Base-by-base conservation (phyloP, 1,140 invertebrate genomes). In the Halesus radiatus region DNA sequence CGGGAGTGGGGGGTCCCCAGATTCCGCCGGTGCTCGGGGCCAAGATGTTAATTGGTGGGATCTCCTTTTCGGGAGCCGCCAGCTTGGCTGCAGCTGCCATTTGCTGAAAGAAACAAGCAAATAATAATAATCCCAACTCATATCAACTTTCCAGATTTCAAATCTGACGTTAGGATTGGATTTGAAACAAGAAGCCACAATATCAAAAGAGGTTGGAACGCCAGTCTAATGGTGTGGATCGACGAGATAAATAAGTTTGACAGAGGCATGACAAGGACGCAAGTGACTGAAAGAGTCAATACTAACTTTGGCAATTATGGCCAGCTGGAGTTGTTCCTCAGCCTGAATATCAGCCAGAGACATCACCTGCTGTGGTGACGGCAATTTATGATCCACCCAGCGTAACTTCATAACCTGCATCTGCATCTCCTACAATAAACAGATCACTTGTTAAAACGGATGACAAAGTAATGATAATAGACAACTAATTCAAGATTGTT, bases 341-440 rank as follows among this genome's bases (percentile, higher is more conserved):
- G 78, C 78, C 70, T 83, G 81, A 3, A 83, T 83, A 26, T 80
- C 81, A 29, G 81, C 68, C 5, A 83, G 53, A 3, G 78, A 80
- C 26, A 75, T 18, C 3, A 83, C 66, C 29, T 77, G 58, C n/a
- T 37, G 22, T 23, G 78, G 78, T 23, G 53, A 52, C 2, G 26
- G 52, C 16, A 45, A 66, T 70, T 78, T 78, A n/a, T 70, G 76
- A 22, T 68, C 45, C 13, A 37, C 64, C 76, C 76, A 78, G 7
- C 45, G 29, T 22, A 72, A 45, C 23, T 72, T 72, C 68, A 72
- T 50, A 1, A 23, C 18, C 18, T 50, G 32, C 18, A 72, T 20
- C 18, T 72, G 68, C 62, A 32, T 37, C 62, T 72, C 68, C 32
- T 72, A 20, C 16, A 20, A 72, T 23, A 20, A 72, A 72, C 5